Evolutionary conservation across 1,140 invertebrate genomes (phyloP), one percentile per base, ranked within the genome.

Genomic region (Mycetomoellerius zeteki): DNA sequence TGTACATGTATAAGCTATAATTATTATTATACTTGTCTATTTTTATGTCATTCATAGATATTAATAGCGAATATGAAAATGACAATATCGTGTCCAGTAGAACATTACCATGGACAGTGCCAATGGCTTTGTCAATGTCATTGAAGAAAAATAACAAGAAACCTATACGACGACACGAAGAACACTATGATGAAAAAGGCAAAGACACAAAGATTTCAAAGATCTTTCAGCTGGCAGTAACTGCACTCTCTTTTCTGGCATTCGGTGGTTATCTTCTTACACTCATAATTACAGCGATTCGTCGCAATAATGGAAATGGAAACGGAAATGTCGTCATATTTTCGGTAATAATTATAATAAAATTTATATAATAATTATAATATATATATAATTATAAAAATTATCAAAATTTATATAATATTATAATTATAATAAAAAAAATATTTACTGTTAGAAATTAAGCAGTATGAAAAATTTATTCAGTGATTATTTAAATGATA

Each of bases 231-330:
- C 94, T 97, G 27, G 96, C 97, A 0, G 95, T 98, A 5, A 98
- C 97, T 0, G 96, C 97, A 0, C 93, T 98, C 19, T 97, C 97
- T 0, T 98, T 98, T 93, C 92, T 98, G 3, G 97, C 97, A 0
- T 98, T 98, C 89, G 97, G 97, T 12, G 97, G 97, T 8, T 98
- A 98, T 92, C 93, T 98, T 14, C 92, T 98, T 0, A 97, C 97
- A 90, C 94, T 98, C 1, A 96, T 98, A 54, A 96, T 97, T 4
- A 96, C 97, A 85, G 97, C 97, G 0, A 96, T 98, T 8, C 97
- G 96, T 90, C 95, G 94, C 94, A 96, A 96, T 89, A 21, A 89
- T 0, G 80, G 5, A 1, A 76, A 64, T 3, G 67, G 50, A 10
- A 69, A 69, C 1, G 88, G 89, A 24, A 95, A 93, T 77, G 89